Percentiles rank a stretch among this genome's conserved stretches.
These are phyloP conservation scores for Todiramphus saurophagus DNA, from an alignment of 2,113 vertebrate genomes.

Conservation along the genomic window DNA sequence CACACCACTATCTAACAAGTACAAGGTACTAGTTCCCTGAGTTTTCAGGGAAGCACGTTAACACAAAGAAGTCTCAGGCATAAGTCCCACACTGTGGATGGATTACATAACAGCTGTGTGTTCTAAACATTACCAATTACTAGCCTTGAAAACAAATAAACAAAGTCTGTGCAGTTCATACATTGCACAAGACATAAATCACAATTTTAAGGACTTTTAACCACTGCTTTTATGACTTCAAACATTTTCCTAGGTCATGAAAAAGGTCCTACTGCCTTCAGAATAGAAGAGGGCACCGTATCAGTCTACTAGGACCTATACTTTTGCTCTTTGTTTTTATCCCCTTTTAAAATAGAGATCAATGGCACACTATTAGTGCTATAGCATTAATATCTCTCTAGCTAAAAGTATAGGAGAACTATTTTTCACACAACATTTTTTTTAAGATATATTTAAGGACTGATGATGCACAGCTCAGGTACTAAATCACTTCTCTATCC, in stretches of 20 bases:
- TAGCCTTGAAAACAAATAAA: neutral
- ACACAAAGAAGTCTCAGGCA: neutral
- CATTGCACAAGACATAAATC: neutral
- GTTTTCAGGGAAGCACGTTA: neutral
- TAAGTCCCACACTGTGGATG: neutral
- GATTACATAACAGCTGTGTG: neutral
- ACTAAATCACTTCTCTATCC: neutral
- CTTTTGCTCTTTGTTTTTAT: neutral
- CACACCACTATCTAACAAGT: neutral
- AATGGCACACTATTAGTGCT: neutral
- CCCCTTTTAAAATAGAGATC: neutral
- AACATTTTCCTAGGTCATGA: neutral
- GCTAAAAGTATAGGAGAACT: neutral
- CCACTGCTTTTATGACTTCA: neutral
- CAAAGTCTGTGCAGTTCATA: neutral
- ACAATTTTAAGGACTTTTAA: neutral
- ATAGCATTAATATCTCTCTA: neutral
- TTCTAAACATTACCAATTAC: neutral
- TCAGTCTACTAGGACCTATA: neutral
- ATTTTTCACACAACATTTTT: neutral
- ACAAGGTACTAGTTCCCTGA: neutral
- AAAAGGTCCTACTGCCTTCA: neutral
- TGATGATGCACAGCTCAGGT: neutral
- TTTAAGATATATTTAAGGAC: neutral
- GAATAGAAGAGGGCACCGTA: neutral